These are phyloP conservation scores for Microctenopoma lineatum DNA, from an alignment of 2,797 vertebrate genomes.

Conservation along the genomic window DNA sequence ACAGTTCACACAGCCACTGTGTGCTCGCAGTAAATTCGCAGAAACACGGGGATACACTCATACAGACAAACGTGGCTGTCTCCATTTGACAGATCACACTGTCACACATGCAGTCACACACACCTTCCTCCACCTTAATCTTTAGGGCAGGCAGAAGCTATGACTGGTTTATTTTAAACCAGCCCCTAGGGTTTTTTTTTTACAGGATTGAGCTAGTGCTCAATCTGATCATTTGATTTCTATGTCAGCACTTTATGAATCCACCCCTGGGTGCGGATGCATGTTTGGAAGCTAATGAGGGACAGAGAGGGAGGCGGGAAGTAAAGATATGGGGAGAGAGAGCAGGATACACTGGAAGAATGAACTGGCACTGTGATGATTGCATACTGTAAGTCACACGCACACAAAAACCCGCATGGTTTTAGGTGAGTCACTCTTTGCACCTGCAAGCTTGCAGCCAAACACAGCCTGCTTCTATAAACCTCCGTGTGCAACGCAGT, in stretches of 20 bases:
- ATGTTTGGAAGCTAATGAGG: conserved; percentile 55
- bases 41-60: conserved; percentile 21
- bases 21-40: conserved; percentile 19
- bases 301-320: conserved; percentile 13
- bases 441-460: conserved; percentile 75
- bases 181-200: conserved; percentile 40
- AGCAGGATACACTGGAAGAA: conserved; percentile 29
- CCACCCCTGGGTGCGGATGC: conserved; percentile 35
- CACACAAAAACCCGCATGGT: conserved; percentile 41
- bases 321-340: conserved; percentile 10
- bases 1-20: conserved; percentile 27
- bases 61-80: conserved; percentile 30
- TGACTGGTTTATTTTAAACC: conserved; percentile 65
- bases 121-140: conserved; percentile 53
- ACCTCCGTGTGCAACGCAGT: conserved; percentile 33
- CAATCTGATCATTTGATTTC: conserved; percentile 58
- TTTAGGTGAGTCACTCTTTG: conserved; percentile 77
- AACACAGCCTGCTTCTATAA: conserved; percentile 24
- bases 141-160: conserved; percentile 53
- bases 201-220: conserved; percentile 39
- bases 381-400: conserved; percentile 58
- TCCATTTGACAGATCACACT: conserved; percentile 29
- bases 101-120: conserved; percentile 26
- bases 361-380: conserved; percentile 42
- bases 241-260: conserved; percentile 65